phyloP scores from a whole-genome alignment of 2,888 invertebrate species.

The Drosophila acutilabella region DNA sequence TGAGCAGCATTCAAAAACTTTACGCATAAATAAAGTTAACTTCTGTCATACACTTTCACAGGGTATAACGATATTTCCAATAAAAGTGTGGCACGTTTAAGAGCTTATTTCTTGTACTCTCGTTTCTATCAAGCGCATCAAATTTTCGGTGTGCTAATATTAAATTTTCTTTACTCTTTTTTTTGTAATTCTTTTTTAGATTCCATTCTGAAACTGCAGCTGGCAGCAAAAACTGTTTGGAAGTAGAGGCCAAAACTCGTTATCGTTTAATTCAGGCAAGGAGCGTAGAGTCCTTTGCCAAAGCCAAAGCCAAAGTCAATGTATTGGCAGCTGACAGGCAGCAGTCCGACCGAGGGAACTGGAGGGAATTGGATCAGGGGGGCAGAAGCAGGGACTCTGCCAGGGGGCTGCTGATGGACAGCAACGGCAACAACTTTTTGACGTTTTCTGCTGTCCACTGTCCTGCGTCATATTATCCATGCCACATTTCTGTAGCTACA shows the following conservation, averaged over 20 bases:
- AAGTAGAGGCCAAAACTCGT: constrained; percentile 72
- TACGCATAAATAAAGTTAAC: constrained; percentile 74
- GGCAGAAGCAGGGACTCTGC: neutral
- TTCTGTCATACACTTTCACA: neutral
- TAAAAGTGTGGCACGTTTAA: neutral
- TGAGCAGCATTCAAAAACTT: constrained; percentile 50
- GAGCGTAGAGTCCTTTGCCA: constrained; percentile 41
- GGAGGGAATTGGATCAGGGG: neutral
- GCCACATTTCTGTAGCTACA: constrained; percentile 4
- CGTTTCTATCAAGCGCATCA: neutral
- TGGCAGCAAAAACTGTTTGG: constrained; percentile 42
- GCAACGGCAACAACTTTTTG: constrained; percentile 6
- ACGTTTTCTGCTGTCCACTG: neutral
- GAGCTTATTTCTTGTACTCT: no score
- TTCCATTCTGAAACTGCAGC: constrained; percentile 26
- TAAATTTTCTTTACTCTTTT: neutral
- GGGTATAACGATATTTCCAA: neutral
- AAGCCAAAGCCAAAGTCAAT: constrained; percentile 48
- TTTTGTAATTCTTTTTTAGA: neutral
- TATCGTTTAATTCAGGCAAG: constrained; percentile 76
- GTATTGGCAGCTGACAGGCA: constrained; percentile 69
- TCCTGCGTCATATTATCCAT: constrained; percentile 30
- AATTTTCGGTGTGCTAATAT: neutral
- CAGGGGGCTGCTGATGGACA: constrained; percentile 22
- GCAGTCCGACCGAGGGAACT: neutral